Base-by-base conservation (phyloP, 2,113 vertebrate species). In the Excalfactoria chinensis region DNA sequence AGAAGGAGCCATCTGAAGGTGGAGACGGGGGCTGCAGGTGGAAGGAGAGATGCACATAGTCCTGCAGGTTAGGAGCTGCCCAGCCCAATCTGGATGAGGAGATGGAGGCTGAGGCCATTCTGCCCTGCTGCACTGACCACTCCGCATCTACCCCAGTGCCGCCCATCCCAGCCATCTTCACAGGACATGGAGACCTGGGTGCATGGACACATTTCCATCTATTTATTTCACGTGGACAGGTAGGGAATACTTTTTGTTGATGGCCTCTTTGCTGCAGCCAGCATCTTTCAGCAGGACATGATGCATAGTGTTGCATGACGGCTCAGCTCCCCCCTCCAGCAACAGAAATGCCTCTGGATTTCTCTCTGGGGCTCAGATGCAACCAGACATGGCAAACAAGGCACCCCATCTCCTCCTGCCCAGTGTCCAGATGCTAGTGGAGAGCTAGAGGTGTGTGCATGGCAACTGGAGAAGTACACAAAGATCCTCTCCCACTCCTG, bases 311-410 rank as follows among this genome's bases (percentile, higher is more conserved):
- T 55, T 21, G 58, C 55, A 89, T 64, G 89, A 84, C 44, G 5
- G 81, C 74, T 60, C 74, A 21, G 69, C 83, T 88, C 66, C 48
- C 62, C n/a, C 35, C 56, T 55, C 84, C 40, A 53, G 46, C 5
- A 4, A 63, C 86, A 80, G 90, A 76, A 92, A 92, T 70, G 69
- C 28, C 66, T 89, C 95, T 67, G 76, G 46, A 88, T 92, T 91
- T 90, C 84, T 90, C 84, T 94, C 56, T 3, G 0, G 80, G 51
- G 92, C 69, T 81, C 77, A 84, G 77, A 92, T 49, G 60, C 73
- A 77, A 89, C 87, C 87, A 93, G 51, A 53, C 51, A 14, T 28
- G 26, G 26, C 51, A 53, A 53, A 30, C 26, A 28, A 53, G 26
- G 26, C 26, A 53, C 15, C 26, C 51, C 51, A 17, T 53, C 26